phyloP scores from a whole-genome alignment of 2,797 vertebrate species.

The Cichlasoma orientale region DNA sequence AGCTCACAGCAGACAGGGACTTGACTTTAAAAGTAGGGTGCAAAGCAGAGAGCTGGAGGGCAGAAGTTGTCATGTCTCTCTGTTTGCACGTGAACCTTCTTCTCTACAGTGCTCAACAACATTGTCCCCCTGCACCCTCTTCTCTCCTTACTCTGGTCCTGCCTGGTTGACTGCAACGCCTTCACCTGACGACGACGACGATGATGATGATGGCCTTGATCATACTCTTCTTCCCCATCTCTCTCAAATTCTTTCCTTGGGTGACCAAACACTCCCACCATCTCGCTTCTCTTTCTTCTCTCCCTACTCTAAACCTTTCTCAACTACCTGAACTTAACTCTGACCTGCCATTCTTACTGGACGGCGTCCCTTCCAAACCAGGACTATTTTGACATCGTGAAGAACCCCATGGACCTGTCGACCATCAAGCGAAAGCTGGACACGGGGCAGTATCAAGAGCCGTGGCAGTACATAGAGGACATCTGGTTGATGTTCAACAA shows the following conservation, averaged over 20 bases:
- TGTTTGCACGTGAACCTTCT: conserved; percentile 81
- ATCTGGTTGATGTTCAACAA: conserved; percentile 99
- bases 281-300: conserved; percentile 1
- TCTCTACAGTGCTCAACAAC: conserved; percentile 83
- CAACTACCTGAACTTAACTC: conserved; percentile 21
- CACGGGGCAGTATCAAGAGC: conserved; percentile 97
- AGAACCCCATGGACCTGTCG: conserved; percentile 97
- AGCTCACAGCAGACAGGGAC: conserved; percentile 5
- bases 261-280: conserved; percentile 12
- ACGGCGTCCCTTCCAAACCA: conserved; percentile 55
- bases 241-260: conserved; percentile 17
- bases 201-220: conserved; percentile 11
- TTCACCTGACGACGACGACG: conserved; percentile 16
- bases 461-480: conserved; percentile 98
- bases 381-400: conserved; percentile 99
- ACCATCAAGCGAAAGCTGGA: conserved; percentile 98
- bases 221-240: conserved; percentile 29
- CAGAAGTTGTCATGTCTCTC: conserved; percentile 83
- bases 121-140: conserved; percentile 83
- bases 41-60: conserved; percentile 78
- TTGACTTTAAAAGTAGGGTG: conserved; percentile 52
- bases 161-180: conserved; percentile 39
- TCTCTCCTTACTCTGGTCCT: conserved; percentile 79
- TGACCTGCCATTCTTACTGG: conserved; percentile 3
- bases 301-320: not conserved